Percentiles rank a stretch among this genome's conserved stretches.
Evolutionary conservation across 2,888 invertebrate genomes (phyloP).

Genomic region (Zaprionus lineosus): DNA sequence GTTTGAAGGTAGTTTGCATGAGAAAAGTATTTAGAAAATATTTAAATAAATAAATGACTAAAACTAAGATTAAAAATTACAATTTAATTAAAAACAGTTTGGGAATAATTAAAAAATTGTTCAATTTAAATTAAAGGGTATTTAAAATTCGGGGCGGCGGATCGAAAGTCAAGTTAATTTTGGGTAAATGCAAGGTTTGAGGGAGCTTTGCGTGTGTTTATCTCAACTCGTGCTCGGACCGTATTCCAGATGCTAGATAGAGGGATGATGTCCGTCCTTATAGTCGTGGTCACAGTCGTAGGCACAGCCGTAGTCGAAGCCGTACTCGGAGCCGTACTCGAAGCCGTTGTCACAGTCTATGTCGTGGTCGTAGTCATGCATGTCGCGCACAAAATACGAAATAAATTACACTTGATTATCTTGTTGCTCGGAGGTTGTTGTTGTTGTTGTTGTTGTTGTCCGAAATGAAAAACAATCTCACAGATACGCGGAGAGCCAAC

Average conservation of each 20-base stretch:
- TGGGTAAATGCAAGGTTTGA: too few relatives aligned
- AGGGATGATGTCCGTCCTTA: constrained; percentile 23
- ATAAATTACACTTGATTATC: constrained; percentile 82
- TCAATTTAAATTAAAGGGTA: too few relatives aligned
- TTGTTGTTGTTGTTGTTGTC: constrained; percentile 46
- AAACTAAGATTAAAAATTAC: too few relatives aligned
- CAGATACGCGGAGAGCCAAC: constrained; percentile 34
- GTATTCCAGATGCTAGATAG: constrained; percentile 34
- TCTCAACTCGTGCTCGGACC: constrained; percentile 15
- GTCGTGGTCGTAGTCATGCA: constrained; percentile 62
- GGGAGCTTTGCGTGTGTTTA: neutral
- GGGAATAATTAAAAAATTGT: too few relatives aligned
- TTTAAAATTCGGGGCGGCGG: neutral
- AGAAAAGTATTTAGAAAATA: too few relatives aligned
- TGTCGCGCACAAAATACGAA: constrained; percentile 76
- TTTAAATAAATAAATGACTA: too few relatives aligned
- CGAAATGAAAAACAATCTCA: constrained; percentile 45
- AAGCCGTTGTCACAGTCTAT: too few relatives aligned
- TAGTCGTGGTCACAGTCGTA: constrained; percentile 6
- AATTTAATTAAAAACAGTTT: too few relatives aligned
- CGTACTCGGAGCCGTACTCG: constrained; percentile 31
- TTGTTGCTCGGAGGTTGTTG: constrained; percentile 62
- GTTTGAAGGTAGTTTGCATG: too few relatives aligned
- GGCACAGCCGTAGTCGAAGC: neutral
- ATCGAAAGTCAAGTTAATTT: too few relatives aligned